These are phyloP conservation scores for Ardeotis arabs DNA, from an alignment of 2,113 vertebrate genomes.

Conservation along the genomic window DNA sequence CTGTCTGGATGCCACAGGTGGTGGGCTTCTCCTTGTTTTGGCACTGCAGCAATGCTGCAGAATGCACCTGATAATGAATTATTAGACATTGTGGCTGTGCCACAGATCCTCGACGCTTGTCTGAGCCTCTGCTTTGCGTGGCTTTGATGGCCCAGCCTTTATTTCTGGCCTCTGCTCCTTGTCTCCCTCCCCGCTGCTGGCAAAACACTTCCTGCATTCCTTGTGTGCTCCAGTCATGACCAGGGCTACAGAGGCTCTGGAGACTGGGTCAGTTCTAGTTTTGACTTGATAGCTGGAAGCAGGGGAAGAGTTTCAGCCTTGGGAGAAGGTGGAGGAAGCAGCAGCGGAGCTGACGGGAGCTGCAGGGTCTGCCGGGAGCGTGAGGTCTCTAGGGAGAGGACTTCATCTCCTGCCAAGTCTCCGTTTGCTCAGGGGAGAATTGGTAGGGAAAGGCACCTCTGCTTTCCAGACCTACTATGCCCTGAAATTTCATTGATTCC, in stretches of 20 bases:
- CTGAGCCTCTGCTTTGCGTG: neutral
- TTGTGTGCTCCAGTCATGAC: neutral
- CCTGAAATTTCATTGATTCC: neutral
- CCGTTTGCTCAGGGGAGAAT: neutral
- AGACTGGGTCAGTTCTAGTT: neutral
- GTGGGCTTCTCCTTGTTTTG: neutral
- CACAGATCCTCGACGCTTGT: neutral
- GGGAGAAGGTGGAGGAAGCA: neutral
- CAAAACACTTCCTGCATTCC: fast-evolving
- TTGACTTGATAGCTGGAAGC: neutral
- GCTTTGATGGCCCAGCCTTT: neutral
- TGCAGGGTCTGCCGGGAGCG: fast-evolving
- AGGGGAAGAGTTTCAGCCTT: neutral
- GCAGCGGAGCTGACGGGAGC: neutral
- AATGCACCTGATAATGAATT: neutral
- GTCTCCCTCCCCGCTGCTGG: neutral
- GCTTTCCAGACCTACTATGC: neutral
- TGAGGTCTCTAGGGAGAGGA: neutral
- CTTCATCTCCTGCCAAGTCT: neutral
- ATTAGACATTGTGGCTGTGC: neutral
- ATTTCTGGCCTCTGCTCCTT: neutral
- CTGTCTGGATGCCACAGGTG: neutral
- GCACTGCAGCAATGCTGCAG: neutral
- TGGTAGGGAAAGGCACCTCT: neutral
- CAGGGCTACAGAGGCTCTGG: neutral